A percentile compares a stretch with the other conserved stretches of the same genome.
Conservation (phyloP, 2,888 invertebrate species). For the Tenthredo amoena region DNA sequence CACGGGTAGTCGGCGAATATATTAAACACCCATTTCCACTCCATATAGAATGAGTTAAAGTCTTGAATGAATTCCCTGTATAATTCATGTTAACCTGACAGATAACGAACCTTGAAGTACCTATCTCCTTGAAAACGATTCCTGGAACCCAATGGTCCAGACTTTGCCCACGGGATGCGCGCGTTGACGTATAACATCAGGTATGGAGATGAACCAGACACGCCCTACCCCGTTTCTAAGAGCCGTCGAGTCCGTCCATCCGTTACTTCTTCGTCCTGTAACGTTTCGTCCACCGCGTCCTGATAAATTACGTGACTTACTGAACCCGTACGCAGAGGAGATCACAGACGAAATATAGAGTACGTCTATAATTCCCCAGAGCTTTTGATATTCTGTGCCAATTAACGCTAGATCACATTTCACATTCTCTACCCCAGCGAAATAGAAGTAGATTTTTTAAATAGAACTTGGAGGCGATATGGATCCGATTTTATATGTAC, state of each 20-base stretch:
- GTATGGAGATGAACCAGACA: conserved; percentile 65
- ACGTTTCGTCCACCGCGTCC: background rate
- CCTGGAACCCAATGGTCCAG: conserved; percentile 40
- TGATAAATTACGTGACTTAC: conserved; percentile 10
- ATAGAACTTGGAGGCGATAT: background rate
- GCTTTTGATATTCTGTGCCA: background rate
- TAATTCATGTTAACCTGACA: conserved; percentile 36
- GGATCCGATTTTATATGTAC: background rate
- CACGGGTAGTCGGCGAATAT: background rate
- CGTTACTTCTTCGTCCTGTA: conserved; percentile 14
- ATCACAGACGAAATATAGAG: background rate
- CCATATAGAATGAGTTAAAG: background rate
- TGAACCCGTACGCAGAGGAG: background rate
- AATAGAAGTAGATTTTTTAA: background rate
- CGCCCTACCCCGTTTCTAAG: conserved; percentile 57
- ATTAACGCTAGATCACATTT: background rate
- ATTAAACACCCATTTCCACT: background rate
- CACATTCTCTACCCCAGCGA: background rate
- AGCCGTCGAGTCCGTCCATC: conserved; percentile 48
- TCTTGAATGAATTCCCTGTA: conserved; percentile 1
- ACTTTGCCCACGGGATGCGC: conserved; percentile 24
- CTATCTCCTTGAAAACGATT: conserved; percentile 41
- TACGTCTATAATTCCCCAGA: background rate
- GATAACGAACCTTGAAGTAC: conserved; percentile 26
- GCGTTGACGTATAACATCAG: conserved; percentile 66